Conservation (phyloP, 1,140 invertebrate genomes). For the Rhagoletis zephyria region DNA sequence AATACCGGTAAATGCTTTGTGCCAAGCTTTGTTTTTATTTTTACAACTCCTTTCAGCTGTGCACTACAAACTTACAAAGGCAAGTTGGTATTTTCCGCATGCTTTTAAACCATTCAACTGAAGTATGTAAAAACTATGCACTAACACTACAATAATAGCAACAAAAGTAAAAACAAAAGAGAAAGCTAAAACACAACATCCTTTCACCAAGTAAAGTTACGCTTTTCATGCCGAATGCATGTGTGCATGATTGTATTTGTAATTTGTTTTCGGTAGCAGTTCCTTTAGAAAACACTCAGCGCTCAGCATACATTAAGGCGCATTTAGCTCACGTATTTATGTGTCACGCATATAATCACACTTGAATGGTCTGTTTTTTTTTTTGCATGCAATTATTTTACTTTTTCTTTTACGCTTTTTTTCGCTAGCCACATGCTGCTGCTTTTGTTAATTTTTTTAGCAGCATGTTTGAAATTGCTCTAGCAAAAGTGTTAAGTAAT, state of each 20-base stretch:
- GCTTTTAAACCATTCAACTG: slow-evolving; percentile 41
- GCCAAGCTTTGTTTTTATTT: background rate
- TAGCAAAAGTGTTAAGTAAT: background rate
- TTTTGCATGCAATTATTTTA: slow-evolving; percentile 4
- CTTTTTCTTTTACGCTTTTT: background rate
- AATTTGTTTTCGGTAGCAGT: background rate
- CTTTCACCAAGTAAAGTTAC: background rate
- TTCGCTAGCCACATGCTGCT: background rate
- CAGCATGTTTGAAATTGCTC: background rate
- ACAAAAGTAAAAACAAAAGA: background rate
- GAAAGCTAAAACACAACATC: background rate
- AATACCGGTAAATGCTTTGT: slow-evolving; percentile 3
- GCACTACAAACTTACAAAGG: background rate
- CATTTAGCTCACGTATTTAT: slow-evolving; percentile 41
- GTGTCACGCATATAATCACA: slow-evolving; percentile 20
- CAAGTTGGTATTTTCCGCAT: slow-evolving; percentile 15
- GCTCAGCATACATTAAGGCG: slow-evolving; percentile 38
- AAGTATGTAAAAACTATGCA: slow-evolving; percentile 30
- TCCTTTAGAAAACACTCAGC: background rate
- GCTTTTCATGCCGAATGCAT: too few relatives aligned
- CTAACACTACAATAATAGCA: slow-evolving; percentile 15
- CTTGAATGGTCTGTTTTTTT: background rate
- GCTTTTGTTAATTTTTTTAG: background rate
- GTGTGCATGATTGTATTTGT: background rate
- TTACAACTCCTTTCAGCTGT: background rate